A percentile compares a stretch with the other conserved stretches of the same genome.
Evolutionary conservation across 2,888 invertebrate species (phyloP).

Genomic region (Monopis laevigella): DNA sequence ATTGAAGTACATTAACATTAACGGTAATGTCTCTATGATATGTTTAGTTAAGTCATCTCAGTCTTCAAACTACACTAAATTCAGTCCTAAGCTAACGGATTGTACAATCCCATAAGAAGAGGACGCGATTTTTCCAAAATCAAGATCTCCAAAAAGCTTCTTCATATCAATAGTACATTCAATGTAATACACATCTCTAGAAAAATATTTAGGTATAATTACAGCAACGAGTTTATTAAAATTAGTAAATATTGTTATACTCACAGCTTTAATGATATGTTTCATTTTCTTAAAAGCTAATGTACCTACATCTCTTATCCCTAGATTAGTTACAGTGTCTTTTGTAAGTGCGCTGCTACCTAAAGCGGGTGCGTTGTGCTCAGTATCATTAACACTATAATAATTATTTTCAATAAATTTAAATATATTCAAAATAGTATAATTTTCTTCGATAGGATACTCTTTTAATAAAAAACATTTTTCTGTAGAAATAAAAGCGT

Average conservation of each 20-base stretch:
- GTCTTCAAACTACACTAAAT: conserved; percentile 65
- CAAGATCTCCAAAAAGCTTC: conserved; percentile 56
- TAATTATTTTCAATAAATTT: conserved; percentile 41
- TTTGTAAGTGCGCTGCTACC: conserved; percentile 42
- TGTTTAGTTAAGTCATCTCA: conserved; percentile 56
- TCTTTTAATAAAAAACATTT: not conserved
- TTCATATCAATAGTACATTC: conserved; percentile 47
- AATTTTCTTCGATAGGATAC: conserved; percentile 6
- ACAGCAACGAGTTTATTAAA: conserved; percentile 60
- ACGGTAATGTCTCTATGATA: conserved; percentile 61
- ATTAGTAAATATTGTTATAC: conserved; percentile 61
- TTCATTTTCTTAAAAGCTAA: conserved; percentile 49
- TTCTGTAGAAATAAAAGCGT: not conserved
- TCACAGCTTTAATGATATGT: conserved; percentile 66
- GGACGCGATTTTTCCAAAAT: conserved; percentile 62
- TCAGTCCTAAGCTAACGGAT: conserved; percentile 64
- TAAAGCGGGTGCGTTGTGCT: conserved; percentile 59
- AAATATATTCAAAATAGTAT: conserved; percentile 51
- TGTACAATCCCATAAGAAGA: conserved; percentile 62
- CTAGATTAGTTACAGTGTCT: conserved; percentile 26
- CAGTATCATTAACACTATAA: conserved; percentile 34
- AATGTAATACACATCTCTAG: conserved; percentile 63
- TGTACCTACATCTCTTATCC: conserved; percentile 46
- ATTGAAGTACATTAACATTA: conserved; percentile 56
- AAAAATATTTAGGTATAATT: conserved; percentile 65